These are phyloP conservation scores for Hypothenemus hampei DNA, from an alignment of 1,140 invertebrate genomes.

Conservation along the genomic window DNA sequence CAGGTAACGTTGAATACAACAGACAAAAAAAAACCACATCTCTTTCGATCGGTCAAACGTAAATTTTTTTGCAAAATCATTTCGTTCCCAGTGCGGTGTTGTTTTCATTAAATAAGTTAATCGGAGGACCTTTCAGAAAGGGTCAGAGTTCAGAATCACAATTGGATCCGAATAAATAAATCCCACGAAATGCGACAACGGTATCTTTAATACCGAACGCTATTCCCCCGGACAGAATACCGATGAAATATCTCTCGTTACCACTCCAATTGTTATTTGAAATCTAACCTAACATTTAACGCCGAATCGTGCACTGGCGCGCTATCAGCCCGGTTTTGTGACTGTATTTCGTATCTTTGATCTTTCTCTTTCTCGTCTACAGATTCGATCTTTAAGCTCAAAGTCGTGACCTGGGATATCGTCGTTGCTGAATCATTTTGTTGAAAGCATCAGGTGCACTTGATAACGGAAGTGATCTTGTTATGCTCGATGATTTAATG, in stretches of 20 bases:
- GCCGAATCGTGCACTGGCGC: constrained; percentile 22
- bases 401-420: constrained; percentile 33
- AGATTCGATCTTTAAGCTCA: constrained; percentile 28
- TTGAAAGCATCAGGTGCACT: constrained; percentile 31
- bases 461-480: constrained; percentile 25
- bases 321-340: constrained; percentile 24
- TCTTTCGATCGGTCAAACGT: neutral
- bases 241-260: constrained; percentile 27
- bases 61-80: neutral
- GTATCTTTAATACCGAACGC: constrained; percentile 24
- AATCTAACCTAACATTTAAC: constrained; percentile 28
- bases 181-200: constrained; percentile 23
- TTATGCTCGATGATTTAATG: too few relatives aligned
- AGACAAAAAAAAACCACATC: neutral
- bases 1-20: constrained; percentile 1
- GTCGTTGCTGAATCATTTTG: constrained; percentile 36
- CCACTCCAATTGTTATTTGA: constrained; percentile 28
- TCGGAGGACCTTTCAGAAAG: neutral
- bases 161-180: constrained; percentile 20
- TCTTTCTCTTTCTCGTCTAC: constrained; percentile 8
- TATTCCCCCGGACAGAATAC: neutral
- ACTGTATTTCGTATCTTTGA: constrained; percentile 26
- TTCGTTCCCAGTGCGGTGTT: neutral
- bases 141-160: constrained; percentile 20
- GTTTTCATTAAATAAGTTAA: constrained; percentile 13